phyloP scores from a whole-genome alignment of 2,888 invertebrate species.

The Abscondita cerata region DNA sequence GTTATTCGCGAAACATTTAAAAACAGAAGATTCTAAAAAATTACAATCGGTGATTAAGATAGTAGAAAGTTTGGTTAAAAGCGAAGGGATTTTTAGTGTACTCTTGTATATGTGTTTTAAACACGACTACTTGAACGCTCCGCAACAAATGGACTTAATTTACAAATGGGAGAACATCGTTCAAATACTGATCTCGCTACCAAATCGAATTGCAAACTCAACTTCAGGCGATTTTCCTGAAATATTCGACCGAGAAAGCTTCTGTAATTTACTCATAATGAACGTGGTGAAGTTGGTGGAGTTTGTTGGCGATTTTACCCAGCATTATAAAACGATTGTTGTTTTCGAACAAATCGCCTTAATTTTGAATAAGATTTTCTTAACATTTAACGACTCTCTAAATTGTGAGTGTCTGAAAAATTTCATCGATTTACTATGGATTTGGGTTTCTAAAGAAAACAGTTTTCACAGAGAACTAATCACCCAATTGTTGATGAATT shows the following conservation, averaged over 20 bases:
- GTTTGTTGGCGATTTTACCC: slow-evolving; percentile 62
- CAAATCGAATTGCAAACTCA: slow-evolving; percentile 74
- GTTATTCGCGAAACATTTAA: slow-evolving; percentile 61
- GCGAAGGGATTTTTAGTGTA: slow-evolving; percentile 65
- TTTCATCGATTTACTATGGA: background rate
- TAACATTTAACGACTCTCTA: slow-evolving; percentile 62
- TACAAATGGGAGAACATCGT: slow-evolving; percentile 63
- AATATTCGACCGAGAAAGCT: slow-evolving; percentile 66
- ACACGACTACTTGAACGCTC: slow-evolving; percentile 21
- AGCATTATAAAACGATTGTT: slow-evolving; percentile 47
- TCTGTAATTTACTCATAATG: slow-evolving; percentile 65
- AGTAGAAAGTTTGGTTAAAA: slow-evolving; percentile 61
- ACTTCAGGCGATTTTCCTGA: slow-evolving; percentile 64
- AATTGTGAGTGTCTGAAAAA: background rate
- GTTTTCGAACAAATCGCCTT: slow-evolving; percentile 40
- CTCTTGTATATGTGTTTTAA: slow-evolving; percentile 46
- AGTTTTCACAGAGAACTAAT: slow-evolving; percentile 48
- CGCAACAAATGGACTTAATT: slow-evolving; percentile 37
- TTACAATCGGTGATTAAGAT: slow-evolving; percentile 58
- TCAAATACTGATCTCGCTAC: slow-evolving; percentile 71
- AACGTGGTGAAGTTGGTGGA: slow-evolving; percentile 68
- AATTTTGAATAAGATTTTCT: slow-evolving; percentile 68
- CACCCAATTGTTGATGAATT: slow-evolving; percentile 61
- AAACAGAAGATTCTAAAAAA: slow-evolving; percentile 53
- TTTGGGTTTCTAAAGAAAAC: slow-evolving; percentile 37